Evolutionary conservation across 2,113 vertebrate genomes (phyloP).

Genomic region (Platycercus adscitus): DNA sequence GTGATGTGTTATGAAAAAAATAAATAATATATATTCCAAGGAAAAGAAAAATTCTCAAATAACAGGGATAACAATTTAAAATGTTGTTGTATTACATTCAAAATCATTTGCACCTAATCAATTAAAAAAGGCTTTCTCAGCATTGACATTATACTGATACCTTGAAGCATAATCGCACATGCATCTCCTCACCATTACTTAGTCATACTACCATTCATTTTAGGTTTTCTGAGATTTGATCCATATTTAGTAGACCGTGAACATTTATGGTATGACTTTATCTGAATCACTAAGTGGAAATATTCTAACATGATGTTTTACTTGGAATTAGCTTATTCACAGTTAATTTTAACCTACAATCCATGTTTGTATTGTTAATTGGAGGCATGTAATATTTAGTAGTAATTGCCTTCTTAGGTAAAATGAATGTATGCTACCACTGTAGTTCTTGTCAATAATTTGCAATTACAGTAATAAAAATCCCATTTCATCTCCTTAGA

Average conservation of each 20-base stretch:
- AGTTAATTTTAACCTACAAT: neutral
- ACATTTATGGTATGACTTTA: neutral
- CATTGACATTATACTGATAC: neutral
- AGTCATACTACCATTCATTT: neutral
- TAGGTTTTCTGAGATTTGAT: neutral
- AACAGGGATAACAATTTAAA: neutral
- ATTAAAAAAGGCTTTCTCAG: neutral
- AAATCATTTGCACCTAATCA: neutral
- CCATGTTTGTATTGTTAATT: neutral
- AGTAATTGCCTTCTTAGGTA: neutral
- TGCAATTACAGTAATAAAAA: neutral
- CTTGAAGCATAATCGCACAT: neutral
- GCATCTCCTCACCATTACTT: neutral
- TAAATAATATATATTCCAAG: neutral
- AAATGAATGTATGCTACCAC: neutral
- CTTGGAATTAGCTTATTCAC: neutral
- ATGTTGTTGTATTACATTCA: neutral
- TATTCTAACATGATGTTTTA: neutral
- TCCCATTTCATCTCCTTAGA: neutral
- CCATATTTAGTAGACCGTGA: neutral
- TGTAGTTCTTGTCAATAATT: conserved; percentile 5
- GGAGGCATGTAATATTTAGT: neutral
- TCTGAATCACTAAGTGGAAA: neutral
- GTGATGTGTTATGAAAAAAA: neutral
- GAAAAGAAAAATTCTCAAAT: neutral